A percentile compares a stretch with the other conserved stretches of the same genome.
Conservation (phyloP, 1,140 invertebrate genomes). For the Ylistrum balloti region DNA sequence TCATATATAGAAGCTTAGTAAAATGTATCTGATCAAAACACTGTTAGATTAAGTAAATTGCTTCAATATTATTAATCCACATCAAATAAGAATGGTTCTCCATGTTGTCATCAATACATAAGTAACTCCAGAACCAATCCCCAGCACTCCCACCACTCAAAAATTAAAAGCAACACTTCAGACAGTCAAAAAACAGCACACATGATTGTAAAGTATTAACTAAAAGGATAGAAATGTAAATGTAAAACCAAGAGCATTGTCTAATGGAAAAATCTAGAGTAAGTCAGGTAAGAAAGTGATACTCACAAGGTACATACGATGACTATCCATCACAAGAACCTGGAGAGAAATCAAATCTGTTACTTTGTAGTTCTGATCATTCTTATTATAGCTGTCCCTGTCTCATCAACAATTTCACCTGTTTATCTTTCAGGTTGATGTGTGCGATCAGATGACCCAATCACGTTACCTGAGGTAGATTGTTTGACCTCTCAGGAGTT, state of each 20-base stretch:
- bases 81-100: not conserved
- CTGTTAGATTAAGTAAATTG: too few relatives aligned
- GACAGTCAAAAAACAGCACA: not conserved
- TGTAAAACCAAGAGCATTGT: not conserved
- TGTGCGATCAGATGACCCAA: not conserved
- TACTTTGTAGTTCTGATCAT: not conserved
- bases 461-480: not conserved
- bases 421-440: not conserved
- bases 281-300: not conserved
- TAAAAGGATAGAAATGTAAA: not conserved
- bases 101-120: not conserved
- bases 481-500: not conserved
- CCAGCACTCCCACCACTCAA: too few relatives aligned
- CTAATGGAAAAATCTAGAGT: not conserved
- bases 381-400: not conserved
- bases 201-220: not conserved
- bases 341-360: conserved; percentile 38
- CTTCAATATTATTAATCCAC: not conserved
- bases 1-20: too few relatives aligned
- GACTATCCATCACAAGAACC: not conserved
- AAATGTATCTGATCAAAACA: too few relatives aligned
- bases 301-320: conserved; percentile 33
- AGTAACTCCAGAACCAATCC: not conserved
- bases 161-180: not conserved
- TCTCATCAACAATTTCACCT: not conserved